A percentile compares a stretch with the other conserved stretches of the same genome.
These are phyloP conservation scores for Leptobrachium leishanense DNA, from an alignment of 2,113 vertebrate species.

Conservation along the genomic window DNA sequence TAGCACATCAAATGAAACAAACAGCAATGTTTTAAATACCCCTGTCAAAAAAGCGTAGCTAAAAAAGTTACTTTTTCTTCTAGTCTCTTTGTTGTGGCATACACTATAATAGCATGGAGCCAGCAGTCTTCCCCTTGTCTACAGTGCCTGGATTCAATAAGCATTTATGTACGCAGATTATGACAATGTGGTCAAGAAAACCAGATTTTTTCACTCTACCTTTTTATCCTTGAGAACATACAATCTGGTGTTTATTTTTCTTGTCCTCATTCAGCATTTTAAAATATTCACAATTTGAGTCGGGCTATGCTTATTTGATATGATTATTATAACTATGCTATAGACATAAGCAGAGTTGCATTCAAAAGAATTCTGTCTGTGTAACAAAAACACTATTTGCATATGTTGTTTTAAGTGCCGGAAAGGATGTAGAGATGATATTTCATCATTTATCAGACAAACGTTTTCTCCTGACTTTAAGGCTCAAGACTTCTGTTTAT, in stretches of 20 bases:
- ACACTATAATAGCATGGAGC: slow-evolving; percentile 82
- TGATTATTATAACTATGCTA: slow-evolving; percentile 50
- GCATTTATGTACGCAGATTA: slow-evolving; percentile 85
- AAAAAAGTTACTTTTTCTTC: slow-evolving; percentile 80
- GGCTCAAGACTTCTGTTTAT: too few species aligned
- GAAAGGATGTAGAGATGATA: slow-evolving; percentile 20
- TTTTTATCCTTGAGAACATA: slow-evolving; percentile 78
- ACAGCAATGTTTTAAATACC: slow-evolving; percentile 75
- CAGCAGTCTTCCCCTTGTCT: slow-evolving; percentile 80
- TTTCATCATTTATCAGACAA: background rate
- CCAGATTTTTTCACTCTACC: slow-evolving; percentile 83
- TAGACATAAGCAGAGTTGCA: slow-evolving; percentile 29
- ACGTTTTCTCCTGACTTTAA: too few species aligned
- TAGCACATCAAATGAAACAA: slow-evolving; percentile 63
- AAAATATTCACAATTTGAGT: slow-evolving; percentile 80
- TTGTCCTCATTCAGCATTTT: slow-evolving; percentile 74
- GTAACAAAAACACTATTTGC: slow-evolving; percentile 42
- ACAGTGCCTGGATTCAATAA: slow-evolving; percentile 94
- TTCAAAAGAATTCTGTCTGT: slow-evolving; percentile 29
- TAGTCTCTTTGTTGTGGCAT: slow-evolving; percentile 86
- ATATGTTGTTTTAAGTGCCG: slow-evolving; percentile 24
- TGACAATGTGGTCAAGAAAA: slow-evolving; percentile 89
- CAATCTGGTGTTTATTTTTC: slow-evolving; percentile 83
- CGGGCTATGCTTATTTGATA: slow-evolving; percentile 75
- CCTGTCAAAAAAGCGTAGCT: slow-evolving; percentile 72